Percentiles rank a stretch among this genome's conserved stretches.
These are phyloP conservation scores for Poeciliopsis retropinna DNA, from an alignment of 2,113 vertebrate species.

Conservation along the genomic window DNA sequence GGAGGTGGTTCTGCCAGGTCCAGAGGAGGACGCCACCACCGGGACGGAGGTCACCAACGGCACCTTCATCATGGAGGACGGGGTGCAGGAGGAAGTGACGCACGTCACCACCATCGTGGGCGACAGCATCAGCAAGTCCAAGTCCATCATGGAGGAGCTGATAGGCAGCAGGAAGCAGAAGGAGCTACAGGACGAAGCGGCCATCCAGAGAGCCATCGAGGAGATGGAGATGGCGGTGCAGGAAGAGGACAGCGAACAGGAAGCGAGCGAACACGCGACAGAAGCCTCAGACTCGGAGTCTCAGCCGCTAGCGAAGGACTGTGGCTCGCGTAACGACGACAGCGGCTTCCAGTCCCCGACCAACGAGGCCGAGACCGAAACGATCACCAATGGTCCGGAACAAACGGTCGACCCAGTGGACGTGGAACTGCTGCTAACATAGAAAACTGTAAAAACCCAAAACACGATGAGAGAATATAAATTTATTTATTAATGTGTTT, in stretches of 20 bases:
- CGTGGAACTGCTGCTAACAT: constrained; percentile 50
- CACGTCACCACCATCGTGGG: constrained; percentile 46
- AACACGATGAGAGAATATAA: neutral
- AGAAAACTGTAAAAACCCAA: constrained; percentile 57
- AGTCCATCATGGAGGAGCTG: constrained; percentile 47
- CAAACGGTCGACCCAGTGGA: constrained; percentile 41
- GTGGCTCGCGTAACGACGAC: constrained; percentile 45
- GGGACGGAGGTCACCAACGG: constrained; percentile 49
- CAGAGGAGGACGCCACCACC: constrained; percentile 44
- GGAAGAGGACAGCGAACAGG: constrained; percentile 51
- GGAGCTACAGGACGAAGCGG: constrained; percentile 26
- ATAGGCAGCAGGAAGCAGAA: constrained; percentile 34
- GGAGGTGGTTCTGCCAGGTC: constrained; percentile 35
- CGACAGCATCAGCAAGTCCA: constrained; percentile 21
- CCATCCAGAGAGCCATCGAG: constrained; percentile 43
- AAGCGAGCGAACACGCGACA: neutral
- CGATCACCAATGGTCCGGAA: constrained; percentile 47
- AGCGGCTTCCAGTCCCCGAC: constrained; percentile 65
- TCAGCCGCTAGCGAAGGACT: constrained; percentile 20
- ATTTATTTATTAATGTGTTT: neutral
- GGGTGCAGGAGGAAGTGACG: constrained; percentile 39
- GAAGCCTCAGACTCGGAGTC: constrained; percentile 42
- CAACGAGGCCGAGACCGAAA: constrained; percentile 2
- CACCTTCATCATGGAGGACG: constrained; percentile 43
- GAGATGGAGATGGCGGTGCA: constrained; percentile 58